Base-by-base conservation (phyloP, 2,888 invertebrate genomes). In the Eupithecia subumbrata region DNA sequence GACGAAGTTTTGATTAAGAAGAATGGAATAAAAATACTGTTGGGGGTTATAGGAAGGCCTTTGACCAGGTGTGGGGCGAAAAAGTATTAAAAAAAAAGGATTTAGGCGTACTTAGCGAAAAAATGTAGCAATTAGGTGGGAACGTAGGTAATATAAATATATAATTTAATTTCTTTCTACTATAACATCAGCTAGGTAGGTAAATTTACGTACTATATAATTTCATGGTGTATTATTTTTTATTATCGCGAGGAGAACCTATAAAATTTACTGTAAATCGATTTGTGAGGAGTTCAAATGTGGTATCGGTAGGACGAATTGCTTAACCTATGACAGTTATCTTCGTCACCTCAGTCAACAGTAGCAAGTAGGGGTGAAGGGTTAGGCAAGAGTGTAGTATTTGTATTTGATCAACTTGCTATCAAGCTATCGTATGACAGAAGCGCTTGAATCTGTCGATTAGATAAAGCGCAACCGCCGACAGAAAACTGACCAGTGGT, bases 141-240 rank as follows among this genome's bases (percentile, higher is more conserved):
- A 9, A 2, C 48, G 30, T 37, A 4, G 2, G n/a, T 48, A n/a
- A 52, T 11, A n/a, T n/a, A 52, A n/a, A 22, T 22, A 56, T n/a
- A n/a, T n/a, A n/a, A n/a, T n/a, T n/a, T n/a, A n/a, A n/a, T 22
- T 22, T 22, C 16, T 22, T 56, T 56, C 56, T 56, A 22, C 4
- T 56, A 2, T 3, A n/a, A n/a, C 22, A 56, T 11, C 56, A 11
- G 48, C n/a, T 22, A 22, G 60, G 60, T 25, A 60, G 60, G 60
- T 25, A 60, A 25, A 60, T 60, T 60, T 25, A 60, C 25, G 5
- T 56, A 22, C 9, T 56, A 22, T n/a, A 25, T 56, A 25, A 60
- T 60, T 60, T 60, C 60, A 60, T 60, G 60, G 60, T 60, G 60
- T 22, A 60, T 56, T 22, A 56, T 60, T 60, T 25, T 56, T 60